Evolutionary conservation across 2,797 vertebrate species (phyloP).

Genomic region (Parauchenoglanis punctatus): DNA sequence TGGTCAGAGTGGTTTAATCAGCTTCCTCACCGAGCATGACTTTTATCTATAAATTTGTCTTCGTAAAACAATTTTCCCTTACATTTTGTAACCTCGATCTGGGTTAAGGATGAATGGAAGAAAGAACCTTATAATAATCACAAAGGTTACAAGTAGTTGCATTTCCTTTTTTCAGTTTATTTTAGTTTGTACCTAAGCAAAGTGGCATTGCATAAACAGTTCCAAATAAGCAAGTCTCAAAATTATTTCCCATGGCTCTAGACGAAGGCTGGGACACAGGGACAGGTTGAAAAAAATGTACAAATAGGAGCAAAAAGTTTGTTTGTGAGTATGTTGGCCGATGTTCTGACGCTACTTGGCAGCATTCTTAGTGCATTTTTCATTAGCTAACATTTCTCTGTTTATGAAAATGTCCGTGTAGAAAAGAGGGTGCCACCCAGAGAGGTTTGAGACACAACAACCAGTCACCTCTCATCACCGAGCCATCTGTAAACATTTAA

Average conservation of each 20-base stretch:
- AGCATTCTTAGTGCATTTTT: not conserved
- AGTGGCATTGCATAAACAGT: slow-evolving; percentile 68
- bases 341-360: not conserved
- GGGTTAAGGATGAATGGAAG: not conserved
- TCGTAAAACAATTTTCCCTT: slow-evolving; percentile 18
- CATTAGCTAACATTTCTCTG: not conserved
- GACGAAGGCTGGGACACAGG: not conserved
- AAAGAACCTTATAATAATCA: not conserved
- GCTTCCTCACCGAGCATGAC: slow-evolving; percentile 49
- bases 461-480: slow-evolving; percentile 58
- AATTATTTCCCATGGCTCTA: slow-evolving; percentile 68
- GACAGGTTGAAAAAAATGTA: not conserved
- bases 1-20: slow-evolving; percentile 50
- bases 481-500: slow-evolving; percentile 79
- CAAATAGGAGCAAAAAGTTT: not conserved
- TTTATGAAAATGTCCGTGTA: not conserved
- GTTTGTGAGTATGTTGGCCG: too few species aligned
- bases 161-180: slow-evolving; percentile 59
- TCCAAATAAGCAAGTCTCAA: slow-evolving; percentile 64
- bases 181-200: slow-evolving; percentile 55
- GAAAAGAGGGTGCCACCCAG: not conserved
- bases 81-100: not conserved
- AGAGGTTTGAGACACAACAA: not conserved
- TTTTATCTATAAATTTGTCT: slow-evolving; percentile 57
- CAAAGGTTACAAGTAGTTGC: not conserved